Conservation (phyloP, 1,140 invertebrate species). For the Camponotus vicinus region DNA sequence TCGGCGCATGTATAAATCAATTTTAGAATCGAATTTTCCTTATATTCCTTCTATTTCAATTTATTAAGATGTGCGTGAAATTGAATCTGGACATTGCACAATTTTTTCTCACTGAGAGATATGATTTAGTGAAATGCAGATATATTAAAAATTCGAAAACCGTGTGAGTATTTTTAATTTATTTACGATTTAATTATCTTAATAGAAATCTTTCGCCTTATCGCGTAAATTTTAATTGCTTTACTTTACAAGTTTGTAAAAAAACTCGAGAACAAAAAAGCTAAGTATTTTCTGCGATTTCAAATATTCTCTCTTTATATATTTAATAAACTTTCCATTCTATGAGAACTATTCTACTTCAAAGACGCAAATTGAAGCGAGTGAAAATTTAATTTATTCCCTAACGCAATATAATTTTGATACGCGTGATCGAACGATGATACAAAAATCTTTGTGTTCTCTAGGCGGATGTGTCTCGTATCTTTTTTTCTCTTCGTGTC, state of each 20-base stretch:
- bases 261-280: not conserved
- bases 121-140: not conserved
- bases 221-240: not conserved
- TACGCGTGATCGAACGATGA: slow-evolving; percentile 49
- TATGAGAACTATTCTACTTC: slow-evolving; percentile 1
- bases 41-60: not conserved
- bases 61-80: not conserved
- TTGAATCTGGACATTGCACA: not conserved
- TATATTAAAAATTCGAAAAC: not conserved
- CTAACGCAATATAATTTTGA: slow-evolving; percentile 78
- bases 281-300: not conserved
- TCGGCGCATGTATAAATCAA: not conserved
- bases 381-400: slow-evolving; percentile 75
- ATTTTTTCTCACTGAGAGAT: not conserved
- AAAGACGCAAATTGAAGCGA: not conserved
- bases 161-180: not conserved
- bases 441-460: slow-evolving; percentile 70
- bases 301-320: not conserved
- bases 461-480: slow-evolving; percentile 60
- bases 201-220: not conserved
- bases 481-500: slow-evolving; percentile 21
- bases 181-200: not conserved
- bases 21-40: not conserved
- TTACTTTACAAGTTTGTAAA: not conserved
- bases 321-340: slow-evolving; percentile 7